A percentile compares a stretch with the other conserved stretches of the same genome.
Evolutionary conservation across 2,888 invertebrate genomes (phyloP).

Genomic region (Pegoplata infirma): DNA sequence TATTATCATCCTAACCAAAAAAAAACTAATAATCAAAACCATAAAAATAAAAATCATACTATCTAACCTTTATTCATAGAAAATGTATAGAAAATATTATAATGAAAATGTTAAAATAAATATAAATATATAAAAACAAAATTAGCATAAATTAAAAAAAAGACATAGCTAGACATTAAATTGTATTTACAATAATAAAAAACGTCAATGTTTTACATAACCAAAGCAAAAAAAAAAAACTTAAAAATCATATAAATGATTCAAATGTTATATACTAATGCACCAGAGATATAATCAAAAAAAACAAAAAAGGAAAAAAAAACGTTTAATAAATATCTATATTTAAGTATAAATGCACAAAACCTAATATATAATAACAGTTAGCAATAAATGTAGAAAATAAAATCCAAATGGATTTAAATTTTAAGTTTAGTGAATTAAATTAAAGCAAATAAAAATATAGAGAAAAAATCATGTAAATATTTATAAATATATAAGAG

Average conservation of each 20-base stretch:
- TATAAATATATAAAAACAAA: conserved; percentile 1
- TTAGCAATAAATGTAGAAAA: conserved; percentile 1
- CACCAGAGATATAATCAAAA: conserved; percentile 44
- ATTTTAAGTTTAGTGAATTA: conserved; percentile 19
- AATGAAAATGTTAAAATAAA: conserved; percentile 1
- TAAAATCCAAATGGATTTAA: not conserved
- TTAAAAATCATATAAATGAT: conserved; percentile 3
- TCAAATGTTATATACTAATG: conserved; percentile 47
- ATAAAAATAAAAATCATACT: too few relatives aligned
- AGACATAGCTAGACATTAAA: conserved; percentile 41
- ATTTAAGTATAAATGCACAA: conserved; percentile 29
- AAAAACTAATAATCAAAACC: too few relatives aligned
- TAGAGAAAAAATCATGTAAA: conserved; percentile 3
- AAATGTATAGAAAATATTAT: conserved; percentile 14
- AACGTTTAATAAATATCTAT: conserved; percentile 12
- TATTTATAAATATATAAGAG: not conserved
- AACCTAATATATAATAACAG: not conserved
- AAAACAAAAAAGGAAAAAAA: conserved; percentile 1
- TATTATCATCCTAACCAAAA: too few relatives aligned
- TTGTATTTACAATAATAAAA: conserved; percentile 41
- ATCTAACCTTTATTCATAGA: not conserved
- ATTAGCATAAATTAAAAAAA: conserved; percentile 23
- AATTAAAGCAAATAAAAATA: conserved; percentile 18
- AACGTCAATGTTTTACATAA: conserved; percentile 34
- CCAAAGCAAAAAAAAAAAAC: not conserved